Conservation (phyloP, 2,888 invertebrate species). For the Capitulum mitella region DNA sequence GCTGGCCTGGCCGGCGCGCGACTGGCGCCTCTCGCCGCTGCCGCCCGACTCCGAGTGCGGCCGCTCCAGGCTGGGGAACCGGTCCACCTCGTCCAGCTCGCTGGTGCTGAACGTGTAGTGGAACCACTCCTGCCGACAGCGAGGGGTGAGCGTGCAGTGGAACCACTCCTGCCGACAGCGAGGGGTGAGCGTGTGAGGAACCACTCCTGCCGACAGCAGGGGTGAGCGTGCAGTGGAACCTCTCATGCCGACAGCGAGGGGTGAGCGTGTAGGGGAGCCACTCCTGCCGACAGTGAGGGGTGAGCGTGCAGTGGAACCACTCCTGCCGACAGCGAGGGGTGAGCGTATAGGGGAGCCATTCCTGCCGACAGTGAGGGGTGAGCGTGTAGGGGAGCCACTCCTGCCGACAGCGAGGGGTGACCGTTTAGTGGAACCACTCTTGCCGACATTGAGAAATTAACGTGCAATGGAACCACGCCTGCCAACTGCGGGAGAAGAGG, state of each 20-base stretch:
- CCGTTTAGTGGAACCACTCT: conserved; percentile 94
- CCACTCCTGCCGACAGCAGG: too few relatives aligned
- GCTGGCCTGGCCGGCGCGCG: conserved; percentile 33
- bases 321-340: conserved; percentile 75
- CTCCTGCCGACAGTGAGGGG: too few relatives aligned
- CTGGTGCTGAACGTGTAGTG: conserved; percentile 90
- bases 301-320: conserved; percentile 96
- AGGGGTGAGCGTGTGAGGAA: background rate
- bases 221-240: conserved; percentile 98
- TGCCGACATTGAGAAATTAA: conserved; percentile 53
- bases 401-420: too few relatives aligned
- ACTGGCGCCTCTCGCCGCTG: conserved; percentile 43
- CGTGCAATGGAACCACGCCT: conserved; percentile 95
- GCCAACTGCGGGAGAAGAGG: too few relatives aligned
- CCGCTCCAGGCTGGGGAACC: conserved; percentile 79
- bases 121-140: conserved; percentile 84
- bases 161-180: conserved; percentile 85
- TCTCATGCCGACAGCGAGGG: conserved; percentile 48
- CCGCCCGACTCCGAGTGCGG: conserved; percentile 53
- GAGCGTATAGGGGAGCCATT: conserved; percentile 97
- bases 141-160: conserved; percentile 90
- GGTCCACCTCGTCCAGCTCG: conserved; percentile 79
- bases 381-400: background rate
- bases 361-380: conserved; percentile 57
- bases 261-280: conserved; percentile 97